Conservation (phyloP, 2,113 vertebrate genomes). For the Anoura caudifer region DNA sequence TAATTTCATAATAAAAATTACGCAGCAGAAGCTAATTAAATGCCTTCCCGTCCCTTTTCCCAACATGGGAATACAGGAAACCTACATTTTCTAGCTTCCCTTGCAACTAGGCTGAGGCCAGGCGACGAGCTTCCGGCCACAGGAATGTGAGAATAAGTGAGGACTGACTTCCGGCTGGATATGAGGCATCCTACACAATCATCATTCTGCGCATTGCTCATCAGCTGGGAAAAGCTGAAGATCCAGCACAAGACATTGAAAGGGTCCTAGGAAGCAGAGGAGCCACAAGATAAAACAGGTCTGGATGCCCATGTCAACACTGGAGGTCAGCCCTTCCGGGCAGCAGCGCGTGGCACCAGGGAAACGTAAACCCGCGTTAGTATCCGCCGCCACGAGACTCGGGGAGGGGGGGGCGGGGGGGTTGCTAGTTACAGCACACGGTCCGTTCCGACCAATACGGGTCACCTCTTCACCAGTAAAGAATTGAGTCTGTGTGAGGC, state of each 20-base stretch:
- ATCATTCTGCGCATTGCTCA: neutral
- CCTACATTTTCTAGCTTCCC: neutral
- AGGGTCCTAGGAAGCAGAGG: neutral
- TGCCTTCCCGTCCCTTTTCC: neutral
- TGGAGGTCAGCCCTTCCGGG: too few species aligned
- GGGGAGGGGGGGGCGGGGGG: too few species aligned
- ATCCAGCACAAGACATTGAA: neutral
- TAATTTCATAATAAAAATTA: neutral
- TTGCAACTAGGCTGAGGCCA: neutral
- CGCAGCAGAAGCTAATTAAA: neutral
- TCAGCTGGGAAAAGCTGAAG: neutral
- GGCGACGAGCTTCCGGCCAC: neutral
- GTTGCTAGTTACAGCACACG: rapidly evolving
- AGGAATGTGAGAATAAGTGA: neutral
- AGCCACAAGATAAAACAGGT: neutral
- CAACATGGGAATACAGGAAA: neutral
- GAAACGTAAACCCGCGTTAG: neutral
- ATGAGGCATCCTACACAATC: neutral
- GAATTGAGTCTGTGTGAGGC: neutral
- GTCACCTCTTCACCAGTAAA: neutral
- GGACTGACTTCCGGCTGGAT: neutral
- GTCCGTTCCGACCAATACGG: neutral
- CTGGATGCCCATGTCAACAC: too few species aligned
- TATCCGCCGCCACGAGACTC: neutral
- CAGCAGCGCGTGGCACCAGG: neutral